Percentiles rank a stretch among this genome's conserved stretches.
These are phyloP conservation scores for Catharus bicknelli DNA, from an alignment of 2,113 vertebrate genomes.

Conservation along the genomic window DNA sequence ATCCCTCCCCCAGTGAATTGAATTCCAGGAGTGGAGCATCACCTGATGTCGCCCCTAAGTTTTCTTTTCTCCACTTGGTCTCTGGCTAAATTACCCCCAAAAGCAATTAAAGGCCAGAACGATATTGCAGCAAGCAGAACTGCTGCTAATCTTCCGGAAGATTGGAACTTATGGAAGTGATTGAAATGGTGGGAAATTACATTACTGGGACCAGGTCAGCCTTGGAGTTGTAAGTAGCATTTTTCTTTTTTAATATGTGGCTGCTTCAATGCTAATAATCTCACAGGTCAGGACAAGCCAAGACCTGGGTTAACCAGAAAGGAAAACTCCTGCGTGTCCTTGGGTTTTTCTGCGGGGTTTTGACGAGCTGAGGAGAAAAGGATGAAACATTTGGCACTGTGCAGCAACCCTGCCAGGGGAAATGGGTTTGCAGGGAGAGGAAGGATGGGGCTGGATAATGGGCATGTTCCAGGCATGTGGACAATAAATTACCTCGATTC, in stretches of 20 bases:
- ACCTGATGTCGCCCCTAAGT: neutral
- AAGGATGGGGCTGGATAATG: neutral
- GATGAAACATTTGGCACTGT: neutral
- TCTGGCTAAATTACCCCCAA: neutral
- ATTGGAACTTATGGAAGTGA: neutral
- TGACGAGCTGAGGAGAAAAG: neutral
- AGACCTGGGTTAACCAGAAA: slow-evolving; percentile 42
- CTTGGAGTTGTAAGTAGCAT: neutral
- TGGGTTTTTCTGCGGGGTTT: neutral
- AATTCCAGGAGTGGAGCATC: neutral
- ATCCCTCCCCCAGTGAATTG: neutral
- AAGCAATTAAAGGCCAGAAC: slow-evolving; percentile 1
- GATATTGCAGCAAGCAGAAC: neutral
- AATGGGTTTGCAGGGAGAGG: neutral
- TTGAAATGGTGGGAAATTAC: slow-evolving; percentile 13
- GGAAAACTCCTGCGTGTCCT: slow-evolving; percentile 16
- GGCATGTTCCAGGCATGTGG: slow-evolving; percentile 9
- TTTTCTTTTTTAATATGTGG: neutral
- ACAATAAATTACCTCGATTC: slow-evolving; percentile 2
- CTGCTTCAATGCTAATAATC: neutral
- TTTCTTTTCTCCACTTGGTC: neutral
- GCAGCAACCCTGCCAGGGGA: neutral
- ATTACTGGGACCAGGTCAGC: neutral
- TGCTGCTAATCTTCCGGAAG: neutral
- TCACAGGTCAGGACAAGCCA: slow-evolving; percentile 33